Evolutionary conservation across 1,140 invertebrate genomes (phyloP), one percentile per base, ranked within the genome.

Genomic region (Drosophila chauvacae): DNA sequence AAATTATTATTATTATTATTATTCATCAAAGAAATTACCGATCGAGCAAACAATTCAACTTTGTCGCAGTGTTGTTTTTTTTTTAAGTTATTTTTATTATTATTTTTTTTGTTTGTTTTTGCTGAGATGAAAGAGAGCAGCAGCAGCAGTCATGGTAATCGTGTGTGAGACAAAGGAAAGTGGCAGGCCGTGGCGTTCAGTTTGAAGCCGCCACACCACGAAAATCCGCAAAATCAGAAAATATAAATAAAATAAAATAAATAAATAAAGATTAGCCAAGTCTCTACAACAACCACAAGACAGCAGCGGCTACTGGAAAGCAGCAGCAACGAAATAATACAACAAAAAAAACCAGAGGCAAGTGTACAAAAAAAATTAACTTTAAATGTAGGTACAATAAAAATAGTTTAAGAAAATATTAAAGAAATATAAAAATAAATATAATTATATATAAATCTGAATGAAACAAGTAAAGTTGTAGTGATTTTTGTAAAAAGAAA

Each of bases 111-210:
- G 45, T 70, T 55, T 61, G 35, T 23, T 26, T 26, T 5, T 26
- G 26, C 75, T 58, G 62, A 56, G 50, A 60, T 59, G 58, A 60
- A 81, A 62, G 57, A 60, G 63, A 63, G 42, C 26, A 55, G 18
- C n/a, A 63, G 66, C 53, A 64, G 66, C 53, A 63, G 75, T 65
- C 47, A 64, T 73, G 58, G 58, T 64, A 60, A 77, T 70, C 66
- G 87, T 88, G 84, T 84, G 81, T 84, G 65, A 80, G 63, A 90
- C 85, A 88, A 88, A 84, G 85, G 84, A 88, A 88, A 88, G 84
- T 88, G 80, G 80, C 72, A 75, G 69, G 51, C 74, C 47, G 77
- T 68, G 63, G 81, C 78, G 69, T 78, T 72, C 84, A 80, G 71
- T 57, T 77, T 87, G 66, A 82, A 44, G 73, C 63, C 79, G 58